Evolutionary conservation across 2,888 invertebrate species (phyloP).

Genomic region (Ennomos erosarius): DNA sequence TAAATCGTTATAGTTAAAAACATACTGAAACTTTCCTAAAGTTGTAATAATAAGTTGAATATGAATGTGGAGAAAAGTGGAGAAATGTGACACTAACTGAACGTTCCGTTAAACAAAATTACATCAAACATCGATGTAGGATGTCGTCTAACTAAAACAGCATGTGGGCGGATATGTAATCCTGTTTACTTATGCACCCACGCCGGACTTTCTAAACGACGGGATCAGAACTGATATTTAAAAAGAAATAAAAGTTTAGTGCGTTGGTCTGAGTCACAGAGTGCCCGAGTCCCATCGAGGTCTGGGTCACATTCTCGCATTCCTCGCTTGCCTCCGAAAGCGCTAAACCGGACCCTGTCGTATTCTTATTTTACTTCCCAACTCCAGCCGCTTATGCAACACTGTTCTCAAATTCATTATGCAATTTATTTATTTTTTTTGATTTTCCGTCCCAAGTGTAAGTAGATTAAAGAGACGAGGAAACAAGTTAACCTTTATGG

Average conservation of each 20-base stretch:
- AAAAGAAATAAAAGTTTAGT: slow-evolving; percentile 46
- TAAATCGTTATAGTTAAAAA: neutral
- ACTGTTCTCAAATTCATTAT: slow-evolving; percentile 42
- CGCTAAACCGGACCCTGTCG: slow-evolving; percentile 63
- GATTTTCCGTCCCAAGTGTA: neutral
- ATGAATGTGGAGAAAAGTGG: no score
- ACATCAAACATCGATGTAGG: slow-evolving; percentile 40
- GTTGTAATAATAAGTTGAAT: no score
- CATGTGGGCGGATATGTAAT: slow-evolving; percentile 63
- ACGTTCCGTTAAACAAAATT: slow-evolving; percentile 31
- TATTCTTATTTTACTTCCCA: slow-evolving; percentile 51
- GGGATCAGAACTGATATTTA: slow-evolving; percentile 55
- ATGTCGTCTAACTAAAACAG: slow-evolving; percentile 53
- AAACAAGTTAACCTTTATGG: no score
- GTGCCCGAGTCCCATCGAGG: slow-evolving; percentile 64
- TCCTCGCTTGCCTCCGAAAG: slow-evolving; percentile 53
- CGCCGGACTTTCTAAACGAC: slow-evolving; percentile 74
- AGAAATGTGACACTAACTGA: neutral
- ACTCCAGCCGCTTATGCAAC: slow-evolving; percentile 57
- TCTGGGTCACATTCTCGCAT: slow-evolving; percentile 78
- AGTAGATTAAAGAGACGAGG: no score
- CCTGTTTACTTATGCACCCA: slow-evolving; percentile 75
- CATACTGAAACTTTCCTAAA: no score
- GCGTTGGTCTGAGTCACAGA: slow-evolving; percentile 69
- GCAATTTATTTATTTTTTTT: slow-evolving; percentile 15